Evolutionary conservation across 2,888 invertebrate genomes (phyloP).

Genomic region (Steinernema scapterisci): DNA sequence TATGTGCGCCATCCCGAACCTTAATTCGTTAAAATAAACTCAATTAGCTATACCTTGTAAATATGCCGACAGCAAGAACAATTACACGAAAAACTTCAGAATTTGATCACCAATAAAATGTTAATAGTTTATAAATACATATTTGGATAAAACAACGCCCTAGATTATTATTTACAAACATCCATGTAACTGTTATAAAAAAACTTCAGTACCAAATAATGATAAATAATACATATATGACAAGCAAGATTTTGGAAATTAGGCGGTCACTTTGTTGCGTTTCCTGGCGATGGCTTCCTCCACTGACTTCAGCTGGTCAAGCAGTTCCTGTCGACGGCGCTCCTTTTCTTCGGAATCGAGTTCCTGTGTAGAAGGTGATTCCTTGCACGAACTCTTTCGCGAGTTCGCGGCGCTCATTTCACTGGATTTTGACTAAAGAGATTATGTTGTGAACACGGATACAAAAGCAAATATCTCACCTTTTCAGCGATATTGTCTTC

Average conservation of each 20-base stretch:
- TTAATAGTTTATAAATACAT: too few relatives aligned
- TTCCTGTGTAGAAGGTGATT: neutral
- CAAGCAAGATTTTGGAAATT: neutral
- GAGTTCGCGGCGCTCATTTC: too few relatives aligned
- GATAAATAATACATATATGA: neutral
- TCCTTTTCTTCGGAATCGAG: conserved; percentile 21
- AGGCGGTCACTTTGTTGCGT: conserved; percentile 13
- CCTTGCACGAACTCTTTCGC: neutral
- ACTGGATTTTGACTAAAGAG: too few relatives aligned
- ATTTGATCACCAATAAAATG: too few relatives aligned
- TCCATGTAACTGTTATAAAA: neutral
- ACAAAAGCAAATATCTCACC: too few relatives aligned
- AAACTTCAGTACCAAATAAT: neutral
- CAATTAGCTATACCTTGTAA: too few relatives aligned
- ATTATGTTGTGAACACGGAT: too few relatives aligned
- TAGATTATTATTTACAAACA: too few relatives aligned
- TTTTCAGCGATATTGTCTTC: neutral
- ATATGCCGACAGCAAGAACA: too few relatives aligned
- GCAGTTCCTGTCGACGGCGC: conserved; percentile 23
- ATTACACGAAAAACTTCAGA: too few relatives aligned
- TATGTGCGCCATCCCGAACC: conserved; percentile 16
- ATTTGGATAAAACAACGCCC: too few relatives aligned
- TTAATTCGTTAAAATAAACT: neutral
- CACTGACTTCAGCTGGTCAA: conserved; percentile 32
- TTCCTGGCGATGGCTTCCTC: conserved; percentile 35